Evolutionary conservation across 2,888 invertebrate species (phyloP), one percentile per base, ranked within the genome.

Genomic region (Cheilosia impressa): DNA sequence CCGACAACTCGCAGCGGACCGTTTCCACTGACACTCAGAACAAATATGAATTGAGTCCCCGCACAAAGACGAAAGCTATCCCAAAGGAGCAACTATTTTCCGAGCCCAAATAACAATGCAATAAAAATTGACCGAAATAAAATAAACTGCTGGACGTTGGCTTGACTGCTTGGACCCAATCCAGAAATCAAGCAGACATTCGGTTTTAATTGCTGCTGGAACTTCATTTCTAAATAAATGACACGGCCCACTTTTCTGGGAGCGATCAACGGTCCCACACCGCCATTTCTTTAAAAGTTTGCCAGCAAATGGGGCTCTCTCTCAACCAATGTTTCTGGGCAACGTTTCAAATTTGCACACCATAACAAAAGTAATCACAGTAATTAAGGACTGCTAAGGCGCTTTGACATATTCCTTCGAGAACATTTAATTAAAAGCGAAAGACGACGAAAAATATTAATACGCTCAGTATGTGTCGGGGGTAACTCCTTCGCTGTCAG

Each of bases 161-260:
- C 17, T 43, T 9, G 2, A 45, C 34, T 53, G 63, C 13, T 72
- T 85, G 85, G 85, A 80, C 9, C 27, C 43, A 43, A 68, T 81
- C 85, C 80, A 85, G 65, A 71, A 76, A 71, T 71, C 62, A 76
- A 60, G 34, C 55, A 72, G 60, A 81, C 68, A 75, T 81, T 45
- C 71, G 47, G 17, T 80, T 80, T 85, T 85, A 85, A 85, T 85
- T 85, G 85, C 76, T 68, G 27, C 80, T 47, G 69, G 66, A 84
- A 76, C 76, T 85, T 80, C 80, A 71, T 76, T 80, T 85, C 76
- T 80, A 85, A 80, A 80, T 81, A 85, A 85, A 85, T 80, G 80
- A 50, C 63, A 80, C 45, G 45, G 43, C 34, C 80, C 41, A 69
- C 58, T 71, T 79, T 83, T 57, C 43, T 60, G 45, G 71, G 60